Evolutionary conservation across 2,797 vertebrate genomes (phyloP), one percentile per base, ranked within the genome.

Genomic region (Sphenopsis melanotis): DNA sequence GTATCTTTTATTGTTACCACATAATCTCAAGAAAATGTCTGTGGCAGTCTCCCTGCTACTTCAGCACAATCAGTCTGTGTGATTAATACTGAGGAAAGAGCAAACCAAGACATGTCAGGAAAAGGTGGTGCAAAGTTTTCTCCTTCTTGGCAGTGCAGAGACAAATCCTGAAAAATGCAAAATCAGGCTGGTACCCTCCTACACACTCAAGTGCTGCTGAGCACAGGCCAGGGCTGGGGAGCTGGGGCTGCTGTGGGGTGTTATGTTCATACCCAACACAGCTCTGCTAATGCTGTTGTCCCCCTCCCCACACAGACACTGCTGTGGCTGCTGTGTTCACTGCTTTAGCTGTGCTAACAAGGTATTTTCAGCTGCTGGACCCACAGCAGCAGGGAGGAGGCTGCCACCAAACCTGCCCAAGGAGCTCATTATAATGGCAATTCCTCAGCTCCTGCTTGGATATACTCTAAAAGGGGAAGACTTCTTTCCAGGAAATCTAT

Each of bases 141-240:
- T 63, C 18, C 8, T 2, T 34, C 53, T 61, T 59, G 29, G n/a
- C 66, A 15, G 1, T 36, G 41, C 34, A 60, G 44, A 63, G 41
- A 2, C 60, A 46, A 72, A 57, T 57, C 36, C 44, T 68, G 53
- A 30, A 41, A 68, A 41, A 20, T 34, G 77, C 59, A 36, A 17
- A 47, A 39, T 41, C 50, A 12, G 46, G 12, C 50, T 47, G 55
- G 23, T 93, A 66, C 46, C 23, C 32, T 75, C 41, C 17, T 50
- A 10, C 12, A 1, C 4, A 5, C 50, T 18, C 0, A 3, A 27
- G 34, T 32, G 15, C 52, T 2, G 1, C 13, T 5, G 30, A 41
- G 65, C 27, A 11, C 21, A 19, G 22, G 19, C 17, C 16, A 5
- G 63, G 52, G 57, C 3, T 56, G 52, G 21, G n/a, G 50, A 44